These are phyloP conservation scores for Buceros bicornis DNA, from an alignment of 2,797 vertebrate genomes.

Conservation along the genomic window DNA sequence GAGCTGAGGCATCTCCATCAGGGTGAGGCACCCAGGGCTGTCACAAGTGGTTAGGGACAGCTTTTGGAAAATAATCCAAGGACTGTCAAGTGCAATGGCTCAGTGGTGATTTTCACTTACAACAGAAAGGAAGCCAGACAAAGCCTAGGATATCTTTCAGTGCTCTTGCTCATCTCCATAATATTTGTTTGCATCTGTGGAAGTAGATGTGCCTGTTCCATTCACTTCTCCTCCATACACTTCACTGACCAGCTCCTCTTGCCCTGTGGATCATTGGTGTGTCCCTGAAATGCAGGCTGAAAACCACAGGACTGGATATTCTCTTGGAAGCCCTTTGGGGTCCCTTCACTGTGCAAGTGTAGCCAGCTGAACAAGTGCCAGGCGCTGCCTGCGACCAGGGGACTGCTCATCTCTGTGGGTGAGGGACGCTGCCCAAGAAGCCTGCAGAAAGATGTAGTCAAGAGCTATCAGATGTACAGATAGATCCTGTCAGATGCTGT, in stretches of 20 bases:
- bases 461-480: neutral
- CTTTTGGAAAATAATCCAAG: neutral
- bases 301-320: neutral
- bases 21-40: neutral
- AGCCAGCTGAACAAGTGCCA: neutral
- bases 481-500: neutral
- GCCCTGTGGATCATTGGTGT: fast-evolving
- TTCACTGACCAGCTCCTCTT: neutral
- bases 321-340: neutral
- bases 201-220: neutral
- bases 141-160: neutral
- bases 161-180: neutral
- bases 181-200: neutral
- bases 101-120: neutral
- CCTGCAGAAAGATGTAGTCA: neutral
- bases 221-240: neutral
- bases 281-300: neutral
- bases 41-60: neutral
- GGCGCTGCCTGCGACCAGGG: neutral
- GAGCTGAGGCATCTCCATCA: neutral
- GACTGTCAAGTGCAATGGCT: neutral
- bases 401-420: neutral
- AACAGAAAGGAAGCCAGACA: neutral
- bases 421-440: neutral
- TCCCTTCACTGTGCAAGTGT: neutral